These are phyloP conservation scores for Xylophagus ater DNA, from an alignment of 2,888 invertebrate species.

Conservation along the genomic window DNA sequence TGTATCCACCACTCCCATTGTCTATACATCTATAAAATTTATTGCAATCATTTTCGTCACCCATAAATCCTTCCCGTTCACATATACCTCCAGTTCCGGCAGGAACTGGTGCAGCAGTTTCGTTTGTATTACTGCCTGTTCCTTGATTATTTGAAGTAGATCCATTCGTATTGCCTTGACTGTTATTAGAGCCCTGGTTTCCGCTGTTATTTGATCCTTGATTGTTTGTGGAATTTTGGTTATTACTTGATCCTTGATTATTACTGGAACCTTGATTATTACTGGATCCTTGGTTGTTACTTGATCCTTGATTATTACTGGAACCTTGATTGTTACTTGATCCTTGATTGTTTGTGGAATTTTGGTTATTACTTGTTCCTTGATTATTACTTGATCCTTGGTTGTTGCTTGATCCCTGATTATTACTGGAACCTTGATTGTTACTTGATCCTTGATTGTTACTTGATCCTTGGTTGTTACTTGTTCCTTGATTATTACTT, in stretches of 20 bases:
- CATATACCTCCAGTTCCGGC: slow-evolving; percentile 31
- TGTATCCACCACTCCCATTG: slow-evolving; percentile 47
- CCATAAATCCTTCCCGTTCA: slow-evolving; percentile 36
- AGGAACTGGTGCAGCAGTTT: slow-evolving; percentile 7
- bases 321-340: slow-evolving; percentile 12
- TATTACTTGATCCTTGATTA: slow-evolving; percentile 7
- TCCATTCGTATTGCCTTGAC: slow-evolving; percentile 1
- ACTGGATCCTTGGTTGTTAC: slow-evolving; percentile 9
- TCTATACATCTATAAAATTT: slow-evolving; percentile 59
- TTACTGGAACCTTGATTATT: slow-evolving; percentile 14
- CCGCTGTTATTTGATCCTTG: not conserved
- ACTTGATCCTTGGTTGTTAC: slow-evolving; percentile 3
- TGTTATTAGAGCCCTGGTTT: not conserved
- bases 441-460: slow-evolving; percentile 5
- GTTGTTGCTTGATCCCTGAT: slow-evolving; percentile 5
- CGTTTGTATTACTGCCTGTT: slow-evolving; percentile 1
- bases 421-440: slow-evolving; percentile 1
- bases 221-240: slow-evolving; percentile 8
- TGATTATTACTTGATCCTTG: slow-evolving; percentile 11
- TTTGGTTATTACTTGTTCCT: slow-evolving; percentile 4
- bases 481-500: slow-evolving; percentile 3
- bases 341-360: slow-evolving; percentile 7
- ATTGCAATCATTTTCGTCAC: slow-evolving; percentile 43
- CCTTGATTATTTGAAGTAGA: not conserved
- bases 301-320: slow-evolving; percentile 7